These are phyloP conservation scores for Zootermopsis nevadensis DNA, from an alignment of 2,888 invertebrate genomes.

Conservation along the genomic window DNA sequence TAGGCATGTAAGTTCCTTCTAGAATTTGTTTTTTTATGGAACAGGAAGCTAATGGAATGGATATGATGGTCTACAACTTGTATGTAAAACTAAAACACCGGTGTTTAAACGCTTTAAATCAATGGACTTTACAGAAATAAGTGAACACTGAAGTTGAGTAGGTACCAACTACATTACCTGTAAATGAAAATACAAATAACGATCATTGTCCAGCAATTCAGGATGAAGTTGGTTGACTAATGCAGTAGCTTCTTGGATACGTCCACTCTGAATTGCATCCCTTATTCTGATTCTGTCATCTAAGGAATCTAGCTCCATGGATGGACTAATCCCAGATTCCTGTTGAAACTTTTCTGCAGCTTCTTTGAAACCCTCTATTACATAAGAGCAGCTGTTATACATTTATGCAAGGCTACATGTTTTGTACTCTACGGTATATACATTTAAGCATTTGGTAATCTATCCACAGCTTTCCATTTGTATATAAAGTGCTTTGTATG, in stretches of 20 bases:
- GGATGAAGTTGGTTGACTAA: conserved; percentile 95
- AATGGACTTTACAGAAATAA: background rate
- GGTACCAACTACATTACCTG: conserved; percentile 70
- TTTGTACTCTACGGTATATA: no score
- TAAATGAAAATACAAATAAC: conserved; percentile 95
- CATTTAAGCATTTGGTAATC: no score
- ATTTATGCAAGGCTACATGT: no score
- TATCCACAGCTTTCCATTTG: no score
- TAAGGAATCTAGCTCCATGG: conserved; percentile 83
- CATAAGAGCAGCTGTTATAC: background rate
- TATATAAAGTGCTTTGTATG: no score
- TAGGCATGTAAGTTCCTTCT: no score
- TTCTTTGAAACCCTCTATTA: conserved; percentile 93
- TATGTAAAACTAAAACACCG: no score
- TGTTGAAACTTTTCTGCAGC: conserved; percentile 96
- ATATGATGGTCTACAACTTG: no score
- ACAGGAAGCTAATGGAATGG: no score
- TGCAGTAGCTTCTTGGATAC: conserved; percentile 92
- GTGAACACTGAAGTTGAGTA: background rate
- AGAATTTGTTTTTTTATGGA: no score
- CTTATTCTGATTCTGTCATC: conserved; percentile 93
- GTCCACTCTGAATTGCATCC: conserved; percentile 92
- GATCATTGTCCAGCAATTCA: conserved; percentile 92
- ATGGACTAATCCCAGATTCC: conserved; percentile 88
- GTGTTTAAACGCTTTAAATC: no score